Evolutionary conservation across 2,797 vertebrate genomes (phyloP).

Genomic region (Peromyscus attwateri): DNA sequence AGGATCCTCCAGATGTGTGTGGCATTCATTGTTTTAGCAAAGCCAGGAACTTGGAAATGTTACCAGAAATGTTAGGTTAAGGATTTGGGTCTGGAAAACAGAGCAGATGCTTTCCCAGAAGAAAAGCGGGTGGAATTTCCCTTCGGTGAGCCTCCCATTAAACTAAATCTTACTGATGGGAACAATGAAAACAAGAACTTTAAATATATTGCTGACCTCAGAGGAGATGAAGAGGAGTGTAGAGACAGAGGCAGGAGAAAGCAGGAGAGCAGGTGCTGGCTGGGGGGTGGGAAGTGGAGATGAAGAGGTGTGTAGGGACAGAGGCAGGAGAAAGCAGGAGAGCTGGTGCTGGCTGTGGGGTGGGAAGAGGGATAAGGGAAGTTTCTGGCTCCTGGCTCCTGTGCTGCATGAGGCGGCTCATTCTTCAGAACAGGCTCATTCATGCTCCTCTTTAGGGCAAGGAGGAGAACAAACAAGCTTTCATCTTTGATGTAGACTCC

Average conservation of each 20-base stretch:
- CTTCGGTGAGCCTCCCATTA: slow-evolving; percentile 35
- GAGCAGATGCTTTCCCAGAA: slow-evolving; percentile 59
- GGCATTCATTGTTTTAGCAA: slow-evolving; percentile 44
- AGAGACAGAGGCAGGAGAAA: slow-evolving; percentile 38
- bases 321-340: not conserved
- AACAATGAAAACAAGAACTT: slow-evolving; percentile 54
- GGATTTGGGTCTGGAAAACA: slow-evolving; percentile 41
- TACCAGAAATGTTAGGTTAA: slow-evolving; percentile 23
- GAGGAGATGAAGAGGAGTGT: not conserved
- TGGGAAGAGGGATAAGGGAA: not conserved
- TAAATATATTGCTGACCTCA: slow-evolving; percentile 55
- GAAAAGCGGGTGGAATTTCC: slow-evolving; percentile 64
- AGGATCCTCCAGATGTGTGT: not conserved
- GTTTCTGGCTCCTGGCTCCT: not conserved
- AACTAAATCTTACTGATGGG: slow-evolving; percentile 55
- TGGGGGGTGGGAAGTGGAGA: not conserved
- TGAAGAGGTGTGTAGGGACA: slow-evolving; percentile 37
- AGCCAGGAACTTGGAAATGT: not conserved
- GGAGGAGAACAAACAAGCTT: not conserved
- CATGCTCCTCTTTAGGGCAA: not conserved
- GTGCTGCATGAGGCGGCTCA: not conserved
- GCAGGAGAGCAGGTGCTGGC: not conserved
- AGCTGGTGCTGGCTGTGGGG: not conserved
- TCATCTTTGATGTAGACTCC: not conserved
- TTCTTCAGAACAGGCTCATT: not conserved